phyloP scores from a whole-genome alignment of 2,888 invertebrate species.

The Synergus umbraculus region DNA sequence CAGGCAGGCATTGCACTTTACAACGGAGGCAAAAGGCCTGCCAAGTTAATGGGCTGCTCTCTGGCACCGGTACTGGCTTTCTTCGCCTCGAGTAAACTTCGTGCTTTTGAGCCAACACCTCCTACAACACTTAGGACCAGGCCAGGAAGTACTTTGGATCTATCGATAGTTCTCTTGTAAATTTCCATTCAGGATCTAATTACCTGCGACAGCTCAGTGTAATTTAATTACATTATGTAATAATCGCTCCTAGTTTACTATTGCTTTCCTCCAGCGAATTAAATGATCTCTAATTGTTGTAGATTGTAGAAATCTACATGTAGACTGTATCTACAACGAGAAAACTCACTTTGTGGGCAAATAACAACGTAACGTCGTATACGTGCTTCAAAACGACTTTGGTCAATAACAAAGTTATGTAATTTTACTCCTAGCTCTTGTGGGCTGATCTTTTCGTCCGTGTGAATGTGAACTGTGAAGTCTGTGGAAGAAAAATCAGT shows the following conservation, averaged over 20 bases:
- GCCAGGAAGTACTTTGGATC: constrained; percentile 22
- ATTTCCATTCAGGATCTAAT: constrained; percentile 8
- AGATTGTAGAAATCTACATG: not conserved
- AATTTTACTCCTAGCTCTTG: not conserved
- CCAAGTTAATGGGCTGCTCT: constrained; percentile 50
- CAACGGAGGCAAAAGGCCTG: constrained; percentile 51
- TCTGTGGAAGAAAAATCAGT: not conserved
- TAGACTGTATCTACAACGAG: not conserved
- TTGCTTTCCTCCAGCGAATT: not conserved
- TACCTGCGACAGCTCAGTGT: not conserved
- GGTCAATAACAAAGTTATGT: not conserved
- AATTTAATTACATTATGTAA: constrained; percentile 36
- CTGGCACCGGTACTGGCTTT: constrained; percentile 55
- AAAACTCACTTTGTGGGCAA: not conserved
- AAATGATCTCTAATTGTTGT: not conserved
- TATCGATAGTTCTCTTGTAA: constrained; percentile 1
- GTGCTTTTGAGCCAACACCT: constrained; percentile 36
- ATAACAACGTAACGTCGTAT: not conserved
- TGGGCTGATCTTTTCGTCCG: not conserved
- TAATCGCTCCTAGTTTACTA: not conserved
- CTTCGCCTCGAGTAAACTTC: constrained; percentile 57
- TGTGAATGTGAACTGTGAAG: not conserved
- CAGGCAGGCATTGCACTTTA: constrained; percentile 47
- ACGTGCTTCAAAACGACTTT: not conserved
- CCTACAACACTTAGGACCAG: constrained; percentile 31